These are phyloP conservation scores for Volucella inanis DNA, from an alignment of 2,888 invertebrate genomes.

Conservation along the genomic window DNA sequence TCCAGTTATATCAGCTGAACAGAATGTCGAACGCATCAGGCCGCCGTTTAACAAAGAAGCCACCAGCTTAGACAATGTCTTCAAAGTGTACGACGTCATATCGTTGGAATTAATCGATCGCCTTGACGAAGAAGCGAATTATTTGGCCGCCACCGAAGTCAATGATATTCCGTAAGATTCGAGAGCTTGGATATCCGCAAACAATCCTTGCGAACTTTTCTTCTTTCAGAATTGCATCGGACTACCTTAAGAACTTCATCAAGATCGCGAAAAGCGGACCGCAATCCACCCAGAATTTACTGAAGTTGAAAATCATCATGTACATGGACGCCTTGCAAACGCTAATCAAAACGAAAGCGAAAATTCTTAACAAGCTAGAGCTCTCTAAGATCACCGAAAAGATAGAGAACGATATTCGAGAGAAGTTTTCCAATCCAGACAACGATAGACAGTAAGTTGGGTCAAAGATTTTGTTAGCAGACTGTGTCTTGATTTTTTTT, in stretches of 20 bases:
- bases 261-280: slow-evolving; percentile 10
- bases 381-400: slow-evolving; percentile 81
- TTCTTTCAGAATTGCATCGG: slow-evolving; percentile 79
- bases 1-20: slow-evolving; percentile 68
- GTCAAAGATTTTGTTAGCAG: background rate
- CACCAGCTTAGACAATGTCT: slow-evolving; percentile 77
- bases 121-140: slow-evolving; percentile 81
- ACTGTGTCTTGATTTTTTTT: background rate
- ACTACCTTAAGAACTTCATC: slow-evolving; percentile 75
- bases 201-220: background rate
- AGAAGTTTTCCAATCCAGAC: slow-evolving; percentile 79
- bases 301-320: slow-evolving; percentile 79
- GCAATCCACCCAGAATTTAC: slow-evolving; percentile 70
- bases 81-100: slow-evolving; percentile 79
- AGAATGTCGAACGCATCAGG: slow-evolving; percentile 77
- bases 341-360: slow-evolving; percentile 78
- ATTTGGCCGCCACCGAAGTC: slow-evolving; percentile 76
- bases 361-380: slow-evolving; percentile 76
- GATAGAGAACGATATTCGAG: slow-evolving; percentile 80
- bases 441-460: slow-evolving; percentile 59
- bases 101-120: slow-evolving; percentile 78
- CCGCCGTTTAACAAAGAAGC: slow-evolving; percentile 80
- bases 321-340: slow-evolving; percentile 81
- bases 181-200: too few species aligned
- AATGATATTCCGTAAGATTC: slow-evolving; percentile 80